Evolutionary conservation across 2,888 invertebrate species (phyloP).

Genomic region (Agrochola lychnidis): DNA sequence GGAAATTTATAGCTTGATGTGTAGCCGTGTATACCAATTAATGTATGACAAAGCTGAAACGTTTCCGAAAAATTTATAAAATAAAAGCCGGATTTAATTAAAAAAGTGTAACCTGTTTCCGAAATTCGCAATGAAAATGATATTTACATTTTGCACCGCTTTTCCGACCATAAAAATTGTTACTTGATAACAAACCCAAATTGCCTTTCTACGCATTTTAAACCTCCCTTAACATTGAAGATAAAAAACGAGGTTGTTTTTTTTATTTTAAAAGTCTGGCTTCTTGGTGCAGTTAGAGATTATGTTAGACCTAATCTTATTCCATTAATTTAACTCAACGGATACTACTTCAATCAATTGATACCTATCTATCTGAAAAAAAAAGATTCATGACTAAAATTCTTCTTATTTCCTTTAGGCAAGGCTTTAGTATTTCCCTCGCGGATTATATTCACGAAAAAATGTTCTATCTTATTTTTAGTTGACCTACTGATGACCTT

Average conservation of each 20-base stretch:
- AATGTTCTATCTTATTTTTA: conserved; percentile 39
- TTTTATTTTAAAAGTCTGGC: conserved; percentile 19
- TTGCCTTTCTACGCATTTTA: conserved; percentile 35
- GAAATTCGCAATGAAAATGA: conserved; percentile 29
- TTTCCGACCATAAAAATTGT: conserved; percentile 37
- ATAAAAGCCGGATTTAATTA: conserved; percentile 24
- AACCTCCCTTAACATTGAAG: not conserved
- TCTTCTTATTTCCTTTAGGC: conserved; percentile 23
- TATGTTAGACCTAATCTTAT: conserved; percentile 35
- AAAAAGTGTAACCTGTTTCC: conserved; percentile 36
- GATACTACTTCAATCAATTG: conserved; percentile 42
- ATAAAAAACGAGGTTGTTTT: conserved; percentile 10
- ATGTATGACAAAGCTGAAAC: not conserved
- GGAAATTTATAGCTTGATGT: no score
- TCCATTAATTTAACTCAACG: conserved; percentile 40
- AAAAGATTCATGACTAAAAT: conserved; percentile 18
- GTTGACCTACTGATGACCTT: conserved; percentile 44
- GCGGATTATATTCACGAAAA: conserved; percentile 16
- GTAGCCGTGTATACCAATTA: no score
- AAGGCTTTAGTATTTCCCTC: conserved; percentile 11
- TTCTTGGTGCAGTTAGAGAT: conserved; percentile 28
- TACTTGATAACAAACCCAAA: conserved; percentile 34
- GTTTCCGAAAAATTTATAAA: not conserved
- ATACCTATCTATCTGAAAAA: conserved; percentile 10
- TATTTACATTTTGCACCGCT: conserved; percentile 35